Base-by-base conservation (phyloP, 2,113 vertebrate species). In the Ceratotherium simum region DNA sequence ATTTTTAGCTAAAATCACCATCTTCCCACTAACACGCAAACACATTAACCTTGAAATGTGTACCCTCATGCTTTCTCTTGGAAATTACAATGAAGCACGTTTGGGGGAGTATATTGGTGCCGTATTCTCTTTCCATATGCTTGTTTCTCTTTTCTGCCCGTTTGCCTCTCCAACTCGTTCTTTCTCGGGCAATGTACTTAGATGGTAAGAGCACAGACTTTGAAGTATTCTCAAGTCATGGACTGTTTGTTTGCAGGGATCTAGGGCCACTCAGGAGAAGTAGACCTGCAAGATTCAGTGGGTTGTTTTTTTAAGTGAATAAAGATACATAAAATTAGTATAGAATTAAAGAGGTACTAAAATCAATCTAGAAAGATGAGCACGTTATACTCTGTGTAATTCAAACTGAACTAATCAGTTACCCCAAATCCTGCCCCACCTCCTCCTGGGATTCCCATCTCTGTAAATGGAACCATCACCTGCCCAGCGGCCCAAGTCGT, bases 1-100 rank as follows among this genome's bases (percentile, higher is more conserved):
- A 11, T 88, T 89, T 86, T 93, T 96, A 90, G 72, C 83, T 98
- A 97, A 98, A 97, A 92, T 93, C 82, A 92, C 9, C 20, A 62
- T 78, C 75, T 92, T 97, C 42, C 10, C 51, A 97, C 97, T 94
- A 93, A 97, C 18, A 93, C 56, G 67, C 90, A 78, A 94, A 64
- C 21, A 97, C 17, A 93, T 94, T 96, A 97, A 88, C 96, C 64
- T 94, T 94, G 85, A 98, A 97, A 97, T 95, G 73, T 69, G 51
- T 88, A 25, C 83, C 36, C 36, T 97, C 39, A 36, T 97, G 84
- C 69, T 60, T 97, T 39, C 23, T 96, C 92, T 95, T 88, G 60
- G 21, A 96, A 96, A 95, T 82, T 64, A 93, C 90, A 97, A 72
- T 17, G 8, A 85, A 78, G 18, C 33, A 11, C 51, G 9, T 94